These are phyloP conservation scores for Temnothorax curvispinosus DNA, from an alignment of 1,140 invertebrate genomes.

Conservation along the genomic window DNA sequence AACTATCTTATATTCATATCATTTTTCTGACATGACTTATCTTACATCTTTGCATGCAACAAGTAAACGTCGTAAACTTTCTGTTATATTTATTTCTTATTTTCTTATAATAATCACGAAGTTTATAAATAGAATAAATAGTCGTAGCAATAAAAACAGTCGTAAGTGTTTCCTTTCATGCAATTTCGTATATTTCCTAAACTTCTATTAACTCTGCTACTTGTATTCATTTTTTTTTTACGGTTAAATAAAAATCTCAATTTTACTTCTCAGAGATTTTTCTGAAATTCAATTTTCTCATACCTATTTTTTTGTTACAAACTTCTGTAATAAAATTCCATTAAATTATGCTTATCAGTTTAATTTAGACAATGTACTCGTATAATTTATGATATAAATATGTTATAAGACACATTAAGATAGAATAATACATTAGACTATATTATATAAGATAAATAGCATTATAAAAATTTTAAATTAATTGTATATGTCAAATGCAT, in stretches of 20 bases:
- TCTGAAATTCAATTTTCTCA: background rate
- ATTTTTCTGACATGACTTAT: background rate
- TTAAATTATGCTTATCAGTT: slow-evolving; percentile 2
- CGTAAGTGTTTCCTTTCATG: background rate
- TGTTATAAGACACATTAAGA: background rate
- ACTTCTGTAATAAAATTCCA: background rate
- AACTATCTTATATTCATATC: background rate
- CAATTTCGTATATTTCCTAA: background rate
- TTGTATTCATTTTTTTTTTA: background rate
- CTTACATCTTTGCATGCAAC: background rate
- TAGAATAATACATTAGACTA: background rate
- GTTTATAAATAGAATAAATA: background rate
- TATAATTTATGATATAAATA: slow-evolving; percentile 23
- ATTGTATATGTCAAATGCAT: background rate
- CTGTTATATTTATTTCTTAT: background rate
- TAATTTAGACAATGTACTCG: background rate
- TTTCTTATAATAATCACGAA: background rate
- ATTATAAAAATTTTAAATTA: slow-evolving; percentile 25
- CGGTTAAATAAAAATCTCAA: background rate
- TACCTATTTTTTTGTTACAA: background rate
- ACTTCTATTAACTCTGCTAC: background rate
- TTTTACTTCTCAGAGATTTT: background rate
- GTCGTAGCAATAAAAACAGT: background rate
- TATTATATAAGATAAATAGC: background rate
- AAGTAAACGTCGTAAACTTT: background rate